Base-by-base conservation (phyloP, 2,888 invertebrate genomes). In the Myopa tessellatipennis region DNA sequence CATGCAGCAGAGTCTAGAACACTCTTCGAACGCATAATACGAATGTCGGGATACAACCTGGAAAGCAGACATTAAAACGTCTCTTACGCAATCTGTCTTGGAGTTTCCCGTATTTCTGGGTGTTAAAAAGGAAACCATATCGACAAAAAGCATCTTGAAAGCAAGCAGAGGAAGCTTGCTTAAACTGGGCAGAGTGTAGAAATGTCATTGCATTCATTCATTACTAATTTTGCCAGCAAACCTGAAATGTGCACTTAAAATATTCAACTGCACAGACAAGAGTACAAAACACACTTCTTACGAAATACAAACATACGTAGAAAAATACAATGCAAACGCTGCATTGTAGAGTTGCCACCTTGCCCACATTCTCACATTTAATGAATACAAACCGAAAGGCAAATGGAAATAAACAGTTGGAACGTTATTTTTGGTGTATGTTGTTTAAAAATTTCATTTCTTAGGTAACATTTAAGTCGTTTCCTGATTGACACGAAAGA, bases 111-210 rank as follows among this genome's bases (percentile, higher is more conserved):
- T 50, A 52, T 16, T 74, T 34, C 36, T 50, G 50, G 18, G 45
- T 63, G 71, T n/a, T 38, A 40, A 58, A 38, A 38, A 65, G 36
- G 34, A 65, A 38, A 12, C 36, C 74, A 40, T 14, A 67, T 58
- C 67, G 68, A 58, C 68, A 75, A 68, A 75, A 40, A 68, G 74
- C 68, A 34, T 75, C 74, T 55, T 75, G n/a, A 75, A 68, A 18
- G 40, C 36, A 4, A 65, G 65, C 38, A 65, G 38, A 36, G 38
- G 4, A 12, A 26, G 52, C 52, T 52, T 14, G 52, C 10, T 26
- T 26, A 0, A 45, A 61, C 12, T 7, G 38, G 34, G 34, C 65
- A 65, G 10, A 10, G 36, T 38, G 16, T 34, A 38, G 38, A 65
- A 38, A 14, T 34, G 36, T 65, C 36, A 26, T 65, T 65, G 14